phyloP scores from a whole-genome alignment of 2,797 vertebrate species.

The Spatula versicolor region DNA sequence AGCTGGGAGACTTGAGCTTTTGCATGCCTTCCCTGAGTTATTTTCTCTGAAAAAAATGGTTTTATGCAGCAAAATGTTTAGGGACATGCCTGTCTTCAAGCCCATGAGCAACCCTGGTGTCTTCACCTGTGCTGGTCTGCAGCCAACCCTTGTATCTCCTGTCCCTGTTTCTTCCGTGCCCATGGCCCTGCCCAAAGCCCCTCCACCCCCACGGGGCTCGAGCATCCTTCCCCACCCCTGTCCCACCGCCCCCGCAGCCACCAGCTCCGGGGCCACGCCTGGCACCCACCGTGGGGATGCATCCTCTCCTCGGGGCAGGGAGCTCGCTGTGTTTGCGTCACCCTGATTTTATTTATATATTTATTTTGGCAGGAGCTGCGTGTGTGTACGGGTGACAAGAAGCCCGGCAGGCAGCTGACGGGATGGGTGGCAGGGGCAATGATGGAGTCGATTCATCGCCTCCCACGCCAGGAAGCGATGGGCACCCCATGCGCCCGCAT shows the following conservation, averaged over 20 bases:
- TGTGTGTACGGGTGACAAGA: not conserved
- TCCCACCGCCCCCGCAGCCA: not conserved
- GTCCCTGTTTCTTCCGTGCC: not conserved
- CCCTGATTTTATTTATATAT: not conserved
- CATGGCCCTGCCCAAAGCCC: not conserved
- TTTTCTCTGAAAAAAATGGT: not conserved
- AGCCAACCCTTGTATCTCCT: not conserved
- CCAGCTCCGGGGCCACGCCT: not conserved
- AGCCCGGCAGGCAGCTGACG: not conserved
- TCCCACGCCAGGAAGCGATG: constrained; percentile 65
- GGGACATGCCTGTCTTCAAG: not conserved
- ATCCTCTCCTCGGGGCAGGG: not conserved
- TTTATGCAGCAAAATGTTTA: not conserved
- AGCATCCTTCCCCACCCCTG: not conserved
- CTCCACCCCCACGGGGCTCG: accelerated
- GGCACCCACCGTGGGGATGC: not conserved
- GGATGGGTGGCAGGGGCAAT: constrained; percentile 7
- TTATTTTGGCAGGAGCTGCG: not conserved
- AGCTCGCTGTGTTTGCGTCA: constrained; percentile 38
- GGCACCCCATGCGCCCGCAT: not conserved
- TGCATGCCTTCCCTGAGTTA: not conserved
- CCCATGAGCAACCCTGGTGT: not conserved
- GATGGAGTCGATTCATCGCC: not conserved
- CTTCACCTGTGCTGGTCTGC: not conserved
- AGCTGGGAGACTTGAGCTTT: not conserved